phyloP scores from a whole-genome alignment of 23 tunicate genomes.

The Ascidia mentula region DNA sequence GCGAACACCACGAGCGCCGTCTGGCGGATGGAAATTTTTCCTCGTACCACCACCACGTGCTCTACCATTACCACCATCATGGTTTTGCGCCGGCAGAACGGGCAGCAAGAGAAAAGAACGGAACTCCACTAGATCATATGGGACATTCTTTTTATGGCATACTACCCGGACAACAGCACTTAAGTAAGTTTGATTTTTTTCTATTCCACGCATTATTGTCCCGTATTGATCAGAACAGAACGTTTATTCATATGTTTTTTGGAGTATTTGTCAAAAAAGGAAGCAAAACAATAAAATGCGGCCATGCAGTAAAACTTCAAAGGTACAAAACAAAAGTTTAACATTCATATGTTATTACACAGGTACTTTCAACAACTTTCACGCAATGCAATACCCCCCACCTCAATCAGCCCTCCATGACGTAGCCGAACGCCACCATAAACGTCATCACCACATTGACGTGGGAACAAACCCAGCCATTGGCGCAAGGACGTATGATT shows the following conservation, averaged over 20 bases:
- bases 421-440: not conserved
- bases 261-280: no score
- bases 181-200: no score
- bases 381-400: not conserved
- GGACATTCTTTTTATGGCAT: not conserved
- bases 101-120: not conserved
- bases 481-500: not conserved
- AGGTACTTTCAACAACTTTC: not conserved
- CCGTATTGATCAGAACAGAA: no score
- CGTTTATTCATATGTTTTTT: no score
- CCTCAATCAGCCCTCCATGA: not conserved
- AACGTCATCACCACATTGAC: constrained; percentile 1
- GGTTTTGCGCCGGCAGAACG: constrained; percentile 17
- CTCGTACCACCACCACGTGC: constrained; percentile 39
- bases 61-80: constrained; percentile 55
- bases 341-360: not conserved
- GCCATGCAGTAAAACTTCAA: no score
- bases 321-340: not conserved
- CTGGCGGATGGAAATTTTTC: constrained; percentile 15
- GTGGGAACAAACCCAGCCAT: not conserved
- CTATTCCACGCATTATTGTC: no score
- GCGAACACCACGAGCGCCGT: constrained; percentile 14
- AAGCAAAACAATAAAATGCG: no score
- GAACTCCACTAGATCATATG: not conserved
- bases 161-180: not conserved